Evolutionary conservation across 2,888 invertebrate species (phyloP).

Genomic region (Heliconius charithonia): DNA sequence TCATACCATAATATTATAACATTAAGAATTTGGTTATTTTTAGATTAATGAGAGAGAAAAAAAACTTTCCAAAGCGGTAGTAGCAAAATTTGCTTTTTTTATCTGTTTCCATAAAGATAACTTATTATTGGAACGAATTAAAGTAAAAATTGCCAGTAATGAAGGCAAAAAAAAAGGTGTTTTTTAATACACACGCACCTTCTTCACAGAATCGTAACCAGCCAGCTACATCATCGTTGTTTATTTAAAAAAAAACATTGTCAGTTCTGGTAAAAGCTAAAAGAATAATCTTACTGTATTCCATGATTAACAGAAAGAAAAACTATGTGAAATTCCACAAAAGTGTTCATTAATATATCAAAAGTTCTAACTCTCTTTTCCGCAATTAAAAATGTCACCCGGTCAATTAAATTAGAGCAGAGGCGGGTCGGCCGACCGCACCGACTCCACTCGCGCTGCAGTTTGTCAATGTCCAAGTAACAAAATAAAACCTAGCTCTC

Average conservation of each 20-base stretch:
- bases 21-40: too few relatives aligned
- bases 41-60: background rate
- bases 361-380: conserved; percentile 1
- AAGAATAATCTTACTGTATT: background rate
- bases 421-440: background rate
- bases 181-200: too few relatives aligned
- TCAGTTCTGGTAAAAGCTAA: background rate
- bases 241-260: background rate
- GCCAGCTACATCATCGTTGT: too few relatives aligned
- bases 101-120: background rate
- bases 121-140: too few relatives aligned
- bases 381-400: conserved; percentile 16
- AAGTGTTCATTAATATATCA: conserved; percentile 14
- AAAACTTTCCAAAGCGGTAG: background rate
- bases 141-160: too few relatives aligned
- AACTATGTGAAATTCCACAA: background rate
- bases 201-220: too few relatives aligned
- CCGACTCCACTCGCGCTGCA: background rate
- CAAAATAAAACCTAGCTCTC: conserved; percentile 1
- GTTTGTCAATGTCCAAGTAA: conserved; percentile 13
- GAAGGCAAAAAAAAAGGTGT: too few relatives aligned
- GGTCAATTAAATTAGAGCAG: conserved; percentile 18
- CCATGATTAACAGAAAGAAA: background rate
- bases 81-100: too few relatives aligned
- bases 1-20: too few relatives aligned